These are phyloP conservation scores for Nycteola revayana DNA, from an alignment of 2,888 invertebrate species.

Conservation along the genomic window DNA sequence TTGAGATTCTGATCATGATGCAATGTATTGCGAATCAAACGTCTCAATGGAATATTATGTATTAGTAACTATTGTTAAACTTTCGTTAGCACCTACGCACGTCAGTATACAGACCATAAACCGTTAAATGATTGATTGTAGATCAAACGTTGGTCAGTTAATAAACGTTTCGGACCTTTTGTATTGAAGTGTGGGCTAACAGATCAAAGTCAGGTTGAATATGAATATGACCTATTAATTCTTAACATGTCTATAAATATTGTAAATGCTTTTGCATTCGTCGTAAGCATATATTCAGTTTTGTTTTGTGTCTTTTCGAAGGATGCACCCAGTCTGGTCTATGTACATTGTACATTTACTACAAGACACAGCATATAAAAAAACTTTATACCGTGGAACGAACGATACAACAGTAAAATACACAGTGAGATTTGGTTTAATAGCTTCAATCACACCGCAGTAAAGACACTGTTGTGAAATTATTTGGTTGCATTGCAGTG, in stretches of 20 bases:
- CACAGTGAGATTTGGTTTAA: no score
- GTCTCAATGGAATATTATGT: conserved; percentile 29
- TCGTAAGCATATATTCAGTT: no score
- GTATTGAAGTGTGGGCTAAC: conserved; percentile 34
- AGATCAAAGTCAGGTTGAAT: conserved; percentile 32
- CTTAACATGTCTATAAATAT: no score
- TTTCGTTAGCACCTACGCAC: conserved; percentile 40
- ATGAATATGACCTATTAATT: no score
- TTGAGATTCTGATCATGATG: conserved; percentile 18
- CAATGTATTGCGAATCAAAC: conserved; percentile 17
- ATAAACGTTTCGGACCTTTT: conserved; percentile 24
- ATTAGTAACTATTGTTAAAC: conserved; percentile 34
- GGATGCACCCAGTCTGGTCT: no score
- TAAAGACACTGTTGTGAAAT: conserved; percentile 25
- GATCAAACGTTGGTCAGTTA: conserved; percentile 32
- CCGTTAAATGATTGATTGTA: conserved; percentile 40
- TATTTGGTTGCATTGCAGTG: conserved; percentile 16
- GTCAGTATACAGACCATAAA: conserved; percentile 18
- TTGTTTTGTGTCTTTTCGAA: no score
- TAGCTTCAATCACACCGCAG: no score
- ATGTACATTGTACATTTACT: no score
- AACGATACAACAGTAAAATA: no score
- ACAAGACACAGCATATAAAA: no score
- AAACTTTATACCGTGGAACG: no score
- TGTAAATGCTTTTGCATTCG: no score